These are phyloP conservation scores for Acanthopagrus latus DNA, from an alignment of 2,797 vertebrate genomes.

Conservation along the genomic window DNA sequence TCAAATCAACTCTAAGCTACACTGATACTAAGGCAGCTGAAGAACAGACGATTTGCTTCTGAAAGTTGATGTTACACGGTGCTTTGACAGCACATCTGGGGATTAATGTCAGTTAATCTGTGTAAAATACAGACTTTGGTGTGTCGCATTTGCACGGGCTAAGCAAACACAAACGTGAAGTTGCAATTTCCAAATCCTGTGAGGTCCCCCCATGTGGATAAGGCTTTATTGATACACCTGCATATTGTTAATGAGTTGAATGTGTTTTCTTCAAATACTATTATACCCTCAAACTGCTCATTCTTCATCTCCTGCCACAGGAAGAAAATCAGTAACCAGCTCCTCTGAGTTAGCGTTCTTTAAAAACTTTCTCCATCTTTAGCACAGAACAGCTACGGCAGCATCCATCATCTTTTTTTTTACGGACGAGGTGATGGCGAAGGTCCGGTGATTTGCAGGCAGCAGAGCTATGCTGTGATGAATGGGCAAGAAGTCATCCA, in stretches of 20 bases:
- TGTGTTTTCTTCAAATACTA: slow-evolving; percentile 16
- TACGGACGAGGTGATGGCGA: slow-evolving; percentile 54
- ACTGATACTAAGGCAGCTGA: too few species aligned
- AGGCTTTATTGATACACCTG: neutral
- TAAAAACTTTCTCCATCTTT: slow-evolving; percentile 46
- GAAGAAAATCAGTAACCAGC: slow-evolving; percentile 32
- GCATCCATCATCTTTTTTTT: slow-evolving; percentile 63
- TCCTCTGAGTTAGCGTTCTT: slow-evolving; percentile 42
- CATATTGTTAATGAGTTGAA: slow-evolving; percentile 13
- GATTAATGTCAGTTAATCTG: too few species aligned
- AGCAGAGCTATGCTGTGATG: slow-evolving; percentile 45
- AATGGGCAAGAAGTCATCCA: slow-evolving; percentile 57
- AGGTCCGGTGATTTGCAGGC: slow-evolving; percentile 57
- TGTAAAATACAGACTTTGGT: too few species aligned
- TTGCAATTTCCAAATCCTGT: too few species aligned
- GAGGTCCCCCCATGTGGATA: too few species aligned
- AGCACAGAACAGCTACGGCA: slow-evolving; percentile 40
- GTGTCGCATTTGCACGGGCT: too few species aligned
- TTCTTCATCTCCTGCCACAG: slow-evolving; percentile 10
- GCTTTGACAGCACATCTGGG: too few species aligned
- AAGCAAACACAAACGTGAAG: too few species aligned
- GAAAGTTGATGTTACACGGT: too few species aligned
- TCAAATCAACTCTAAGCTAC: too few species aligned
- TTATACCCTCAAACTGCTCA: neutral
- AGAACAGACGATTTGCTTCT: too few species aligned